A percentile compares a stretch with the other conserved stretches of the same genome.
phyloP scores from a whole-genome alignment of 2,797 vertebrate species.

The Artibeus lituratus region DNA sequence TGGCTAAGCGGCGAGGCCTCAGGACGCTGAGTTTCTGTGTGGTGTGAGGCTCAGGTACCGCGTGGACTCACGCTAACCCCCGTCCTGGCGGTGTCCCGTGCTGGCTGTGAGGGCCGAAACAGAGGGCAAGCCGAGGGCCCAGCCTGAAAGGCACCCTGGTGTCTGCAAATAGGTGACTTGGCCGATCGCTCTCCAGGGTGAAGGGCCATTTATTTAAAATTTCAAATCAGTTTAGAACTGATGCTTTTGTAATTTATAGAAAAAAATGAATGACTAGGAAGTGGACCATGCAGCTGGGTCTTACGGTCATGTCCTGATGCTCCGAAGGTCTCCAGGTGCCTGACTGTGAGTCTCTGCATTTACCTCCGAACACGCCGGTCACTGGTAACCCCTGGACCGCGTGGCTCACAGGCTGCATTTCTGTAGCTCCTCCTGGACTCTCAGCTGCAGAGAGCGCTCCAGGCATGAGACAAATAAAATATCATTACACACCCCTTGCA shows the following conservation, averaged over 20 bases:
- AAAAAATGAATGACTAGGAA: background rate
- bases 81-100: too few species aligned
- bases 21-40: background rate
- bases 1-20: background rate
- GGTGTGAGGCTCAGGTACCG: too few species aligned
- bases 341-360: background rate
- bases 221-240: background rate
- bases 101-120: background rate
- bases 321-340: background rate
- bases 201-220: background rate
- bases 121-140: background rate
- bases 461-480: background rate
- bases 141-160: background rate
- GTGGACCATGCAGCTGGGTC: rapidly evolving
- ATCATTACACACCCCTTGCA: background rate
- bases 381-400: too few species aligned
- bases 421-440: background rate
- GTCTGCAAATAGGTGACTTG: background rate
- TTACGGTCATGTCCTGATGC: background rate
- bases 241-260: background rate
- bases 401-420: rapidly evolving
- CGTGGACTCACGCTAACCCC: too few species aligned
- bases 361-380: background rate
- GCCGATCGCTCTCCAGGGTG: background rate
- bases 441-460: background rate